Percentiles rank a stretch among this genome's conserved stretches.
These are phyloP conservation scores for Drosophila eugracilis DNA, from an alignment of 1,140 invertebrate species.

Conservation along the genomic window DNA sequence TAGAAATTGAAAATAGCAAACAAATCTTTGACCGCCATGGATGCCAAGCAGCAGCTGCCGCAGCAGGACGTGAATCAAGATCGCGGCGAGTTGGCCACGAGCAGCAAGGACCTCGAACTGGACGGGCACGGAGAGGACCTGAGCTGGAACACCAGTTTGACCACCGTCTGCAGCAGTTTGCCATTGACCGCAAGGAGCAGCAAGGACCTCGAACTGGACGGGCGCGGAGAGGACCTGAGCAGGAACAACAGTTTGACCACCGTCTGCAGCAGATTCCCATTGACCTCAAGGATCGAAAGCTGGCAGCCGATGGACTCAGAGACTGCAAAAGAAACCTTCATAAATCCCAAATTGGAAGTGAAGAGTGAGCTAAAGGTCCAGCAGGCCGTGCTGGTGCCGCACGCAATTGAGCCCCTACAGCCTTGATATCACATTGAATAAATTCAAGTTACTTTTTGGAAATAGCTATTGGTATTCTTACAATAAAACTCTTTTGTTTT, in stretches of 20 bases:
- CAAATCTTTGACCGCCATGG: background rate
- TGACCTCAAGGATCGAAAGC: conserved; percentile 3
- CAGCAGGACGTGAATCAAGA: background rate
- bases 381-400: background rate
- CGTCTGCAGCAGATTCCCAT: conserved; percentile 16
- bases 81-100: background rate
- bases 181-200: conserved; percentile 3
- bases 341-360: background rate
- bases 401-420: background rate
- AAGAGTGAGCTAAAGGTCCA: background rate
- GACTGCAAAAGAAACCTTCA: too few relatives aligned
- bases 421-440: background rate
- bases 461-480: too few relatives aligned
- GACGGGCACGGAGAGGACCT: background rate
- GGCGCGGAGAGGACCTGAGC: background rate
- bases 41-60: background rate
- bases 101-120: background rate
- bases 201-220: background rate
- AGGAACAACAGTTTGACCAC: conserved; percentile 25
- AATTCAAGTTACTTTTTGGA: background rate
- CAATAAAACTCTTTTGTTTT: too few relatives aligned
- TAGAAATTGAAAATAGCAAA: background rate
- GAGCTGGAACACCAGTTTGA: conserved; percentile 10
- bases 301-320: background rate
- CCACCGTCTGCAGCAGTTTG: conserved; percentile 22